phyloP scores from a whole-genome alignment of 2,888 invertebrate genomes.

The Sussaba pulchella region DNA sequence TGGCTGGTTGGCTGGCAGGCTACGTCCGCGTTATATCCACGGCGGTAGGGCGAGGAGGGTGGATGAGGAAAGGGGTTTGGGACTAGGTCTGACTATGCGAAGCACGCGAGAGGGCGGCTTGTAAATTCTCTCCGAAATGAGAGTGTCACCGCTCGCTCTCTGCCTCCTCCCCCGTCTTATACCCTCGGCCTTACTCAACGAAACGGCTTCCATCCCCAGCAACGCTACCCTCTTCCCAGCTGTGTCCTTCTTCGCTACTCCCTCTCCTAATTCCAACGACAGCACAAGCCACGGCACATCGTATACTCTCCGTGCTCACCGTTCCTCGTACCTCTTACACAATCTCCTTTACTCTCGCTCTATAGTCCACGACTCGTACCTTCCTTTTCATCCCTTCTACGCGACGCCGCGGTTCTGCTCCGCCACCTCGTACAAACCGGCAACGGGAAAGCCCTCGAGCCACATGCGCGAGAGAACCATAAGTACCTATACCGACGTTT shows the following conservation, averaged over 20 bases:
- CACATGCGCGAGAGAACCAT: conserved; percentile 51
- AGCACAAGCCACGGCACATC: conserved; percentile 66
- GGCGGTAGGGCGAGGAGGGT: too few relatives aligned
- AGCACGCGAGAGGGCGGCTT: conserved; percentile 83
- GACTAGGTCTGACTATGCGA: conserved; percentile 84
- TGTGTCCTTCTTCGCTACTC: conserved; percentile 65
- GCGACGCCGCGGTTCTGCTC: too few relatives aligned
- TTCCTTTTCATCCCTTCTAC: too few relatives aligned
- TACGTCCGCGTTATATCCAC: conserved; percentile 68
- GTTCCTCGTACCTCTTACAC: conserved; percentile 47
- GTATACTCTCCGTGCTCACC: conserved; percentile 65
- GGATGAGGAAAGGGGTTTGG: conserved; percentile 65
- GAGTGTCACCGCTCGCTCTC: conserved; percentile 81
- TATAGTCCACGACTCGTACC: conserved; percentile 5
- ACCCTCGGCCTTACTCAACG: conserved; percentile 51
- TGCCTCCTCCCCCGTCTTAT: conserved; percentile 52
- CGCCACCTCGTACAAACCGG: conserved; percentile 13
- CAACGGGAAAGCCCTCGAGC: conserved; percentile 44
- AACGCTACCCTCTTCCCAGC: conserved; percentile 55
- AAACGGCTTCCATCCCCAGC: conserved; percentile 61
- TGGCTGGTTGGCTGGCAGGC: conserved; percentile 71
- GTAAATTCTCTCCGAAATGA: conserved; percentile 84
- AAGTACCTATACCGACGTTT: conserved; percentile 66
- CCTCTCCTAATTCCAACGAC: conserved; percentile 66
- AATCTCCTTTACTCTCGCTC: conserved; percentile 18